These are phyloP conservation scores for Metopia argyrocephala DNA, from an alignment of 2,888 invertebrate genomes.

Conservation along the genomic window DNA sequence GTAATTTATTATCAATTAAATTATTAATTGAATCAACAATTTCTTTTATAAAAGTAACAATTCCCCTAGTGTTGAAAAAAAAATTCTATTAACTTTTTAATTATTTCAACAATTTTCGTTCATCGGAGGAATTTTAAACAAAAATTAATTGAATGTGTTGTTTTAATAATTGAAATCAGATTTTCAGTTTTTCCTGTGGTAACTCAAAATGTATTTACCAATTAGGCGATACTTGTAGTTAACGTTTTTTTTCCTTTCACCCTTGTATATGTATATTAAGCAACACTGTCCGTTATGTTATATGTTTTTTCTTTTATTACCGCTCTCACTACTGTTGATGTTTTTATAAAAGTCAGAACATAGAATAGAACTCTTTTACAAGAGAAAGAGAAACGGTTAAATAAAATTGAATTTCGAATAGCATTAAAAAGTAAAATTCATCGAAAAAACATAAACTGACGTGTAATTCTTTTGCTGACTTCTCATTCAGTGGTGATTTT, in stretches of 20 bases:
- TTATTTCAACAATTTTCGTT: too few species aligned
- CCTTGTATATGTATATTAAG: slow-evolving; percentile 13
- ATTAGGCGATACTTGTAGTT: background rate
- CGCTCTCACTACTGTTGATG: slow-evolving; percentile 15
- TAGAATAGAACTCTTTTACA: slow-evolving; percentile 6
- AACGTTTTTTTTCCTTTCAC: background rate
- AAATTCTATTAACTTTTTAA: too few species aligned
- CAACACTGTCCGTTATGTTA: slow-evolving; percentile 24
- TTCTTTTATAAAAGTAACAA: too few species aligned
- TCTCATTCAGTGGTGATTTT: slow-evolving; percentile 45
- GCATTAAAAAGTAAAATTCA: slow-evolving; percentile 40
- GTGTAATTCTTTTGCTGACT: slow-evolving; percentile 22
- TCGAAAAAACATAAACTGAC: slow-evolving; percentile 28
- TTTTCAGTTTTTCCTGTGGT: too few species aligned
- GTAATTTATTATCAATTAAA: too few species aligned
- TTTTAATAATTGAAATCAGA: too few species aligned
- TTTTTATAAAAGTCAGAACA: slow-evolving; percentile 35
- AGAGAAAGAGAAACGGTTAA: slow-evolving; percentile 34
- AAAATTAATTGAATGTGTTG: too few species aligned
- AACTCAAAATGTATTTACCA: too few species aligned
- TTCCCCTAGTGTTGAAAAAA: too few species aligned
- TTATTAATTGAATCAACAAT: too few species aligned
- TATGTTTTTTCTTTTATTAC: background rate
- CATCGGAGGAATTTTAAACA: too few species aligned
- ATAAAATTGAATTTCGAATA: slow-evolving; percentile 42